Percentiles rank a stretch among this genome's conserved stretches.
phyloP scores from a whole-genome alignment of 2,888 invertebrate species.

The Dryomyza anilis region DNA sequence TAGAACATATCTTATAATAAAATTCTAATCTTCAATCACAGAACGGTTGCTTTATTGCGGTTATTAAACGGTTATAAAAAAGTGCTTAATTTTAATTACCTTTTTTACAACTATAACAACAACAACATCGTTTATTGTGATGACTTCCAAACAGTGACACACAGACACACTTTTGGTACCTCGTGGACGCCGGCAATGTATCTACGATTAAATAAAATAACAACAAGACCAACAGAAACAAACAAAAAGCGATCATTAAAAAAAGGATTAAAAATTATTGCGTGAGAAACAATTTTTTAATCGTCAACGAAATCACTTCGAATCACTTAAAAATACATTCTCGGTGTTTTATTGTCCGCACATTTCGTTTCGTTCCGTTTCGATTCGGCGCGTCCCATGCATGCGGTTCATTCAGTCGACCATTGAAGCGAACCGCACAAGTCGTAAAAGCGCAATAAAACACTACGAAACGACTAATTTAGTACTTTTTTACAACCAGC shows the following conservation, averaged over 20 bases:
- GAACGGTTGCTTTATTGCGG: conserved; percentile 47
- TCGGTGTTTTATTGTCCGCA: conserved; percentile 21
- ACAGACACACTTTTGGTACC: too few relatives aligned
- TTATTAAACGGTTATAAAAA: conserved; percentile 52
- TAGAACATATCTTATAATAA: too few relatives aligned
- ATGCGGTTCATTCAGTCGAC: conserved; percentile 6
- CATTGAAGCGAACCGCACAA: conserved; percentile 39
- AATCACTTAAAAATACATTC: conserved; percentile 40
- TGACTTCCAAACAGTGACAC: conserved; percentile 34
- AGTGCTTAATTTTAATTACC: conserved; percentile 50
- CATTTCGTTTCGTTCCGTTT: neutral
- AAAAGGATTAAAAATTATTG: conserved; percentile 51
- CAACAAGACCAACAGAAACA: neutral
- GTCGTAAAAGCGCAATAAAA: conserved; percentile 52
- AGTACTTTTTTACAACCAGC: conserved; percentile 31
- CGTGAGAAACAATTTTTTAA: conserved; percentile 54
- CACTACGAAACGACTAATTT: conserved; percentile 46
- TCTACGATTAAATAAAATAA: conserved; percentile 18
- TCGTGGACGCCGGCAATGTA: too few relatives aligned
- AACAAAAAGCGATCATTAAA: neutral
- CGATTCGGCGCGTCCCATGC: neutral
- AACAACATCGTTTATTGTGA: conserved; percentile 21
- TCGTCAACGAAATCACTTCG: conserved; percentile 47
- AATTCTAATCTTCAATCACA: too few relatives aligned
- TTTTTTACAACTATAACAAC: conserved; percentile 41